phyloP scores from a whole-genome alignment of 2,113 vertebrate species.

The Eudyptes chrysolophus region DNA sequence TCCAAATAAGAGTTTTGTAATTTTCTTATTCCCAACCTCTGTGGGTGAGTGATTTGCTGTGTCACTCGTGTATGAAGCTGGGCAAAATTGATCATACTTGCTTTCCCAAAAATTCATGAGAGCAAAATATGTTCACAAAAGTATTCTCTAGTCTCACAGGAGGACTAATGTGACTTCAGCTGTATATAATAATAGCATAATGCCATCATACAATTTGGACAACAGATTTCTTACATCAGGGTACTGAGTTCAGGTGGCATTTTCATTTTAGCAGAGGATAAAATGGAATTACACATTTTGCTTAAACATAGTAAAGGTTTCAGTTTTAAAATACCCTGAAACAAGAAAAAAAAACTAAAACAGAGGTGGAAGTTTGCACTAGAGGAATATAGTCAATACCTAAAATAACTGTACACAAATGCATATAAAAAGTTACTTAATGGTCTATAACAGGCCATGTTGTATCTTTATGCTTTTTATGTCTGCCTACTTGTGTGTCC shows the following conservation, averaged over 20 bases:
- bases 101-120: neutral
- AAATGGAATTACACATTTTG: neutral
- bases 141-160: neutral
- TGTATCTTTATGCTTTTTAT: neutral
- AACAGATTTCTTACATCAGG: neutral
- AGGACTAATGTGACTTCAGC: neutral
- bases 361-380: neutral
- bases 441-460: neutral
- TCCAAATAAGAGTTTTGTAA: neutral
- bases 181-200: neutral
- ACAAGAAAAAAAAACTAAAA: neutral
- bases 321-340: neutral
- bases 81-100: neutral
- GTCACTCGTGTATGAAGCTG: neutral
- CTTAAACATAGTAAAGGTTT: neutral
- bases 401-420: neutral
- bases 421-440: neutral
- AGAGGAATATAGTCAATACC: neutral
- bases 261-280: neutral
- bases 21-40: neutral
- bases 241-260: neutral
- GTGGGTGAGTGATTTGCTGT: neutral
- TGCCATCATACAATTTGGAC: neutral
- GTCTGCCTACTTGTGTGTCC: neutral
- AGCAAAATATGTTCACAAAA: neutral